Evolutionary conservation across 2,797 vertebrate genomes (phyloP), one percentile per base, ranked within the genome.

Genomic region (Paguma larvata): DNA sequence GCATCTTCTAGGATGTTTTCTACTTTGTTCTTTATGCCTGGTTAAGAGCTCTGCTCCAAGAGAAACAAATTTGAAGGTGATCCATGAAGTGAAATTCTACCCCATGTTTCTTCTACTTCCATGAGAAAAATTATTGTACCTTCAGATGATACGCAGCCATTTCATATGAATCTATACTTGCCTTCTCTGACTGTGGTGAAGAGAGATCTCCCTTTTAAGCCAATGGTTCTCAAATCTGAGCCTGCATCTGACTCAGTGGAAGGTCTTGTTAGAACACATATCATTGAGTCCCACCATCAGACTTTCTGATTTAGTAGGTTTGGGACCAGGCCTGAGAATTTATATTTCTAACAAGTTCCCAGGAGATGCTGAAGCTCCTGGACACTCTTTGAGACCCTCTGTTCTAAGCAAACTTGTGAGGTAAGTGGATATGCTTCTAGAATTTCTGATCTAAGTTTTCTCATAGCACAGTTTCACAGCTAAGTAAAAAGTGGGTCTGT

Each of bases 31-130:
- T 84, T 80, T 91, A 79, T 90, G 77, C 77, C 46, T 82, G 72
- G 56, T 89, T 77, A 93, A 96, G 34, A 77, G 70, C 34, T 96
- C 59, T 21, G 53, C 65, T 96, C 86, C 86, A 82, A 95, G 70
- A 95, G 93, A 97, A 96, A 92, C 91, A 96, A 19, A 89, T 91
- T 7, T 44, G 34, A 95, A 91, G 32, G 70, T 72, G 70, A 93
- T 16, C 68, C 72, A 78, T 3, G 34, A 75, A 68, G 48, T 97
- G 82, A 92, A 97, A 93, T 96, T 95, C 91, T 75, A 59, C n/a
- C 68, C 89, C 15, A 0, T 65, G 75, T 93, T 93, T 95, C 78
- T 91, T 41, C 53, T 34, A 53, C 85, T 83, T 83, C 84, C 86
- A 70, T 38, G 48, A 19, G 84, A 91, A 93, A 95, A 85, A 68